Base-by-base conservation (phyloP, 2,888 invertebrate species). In the Leptopilina drosophilae region DNA sequence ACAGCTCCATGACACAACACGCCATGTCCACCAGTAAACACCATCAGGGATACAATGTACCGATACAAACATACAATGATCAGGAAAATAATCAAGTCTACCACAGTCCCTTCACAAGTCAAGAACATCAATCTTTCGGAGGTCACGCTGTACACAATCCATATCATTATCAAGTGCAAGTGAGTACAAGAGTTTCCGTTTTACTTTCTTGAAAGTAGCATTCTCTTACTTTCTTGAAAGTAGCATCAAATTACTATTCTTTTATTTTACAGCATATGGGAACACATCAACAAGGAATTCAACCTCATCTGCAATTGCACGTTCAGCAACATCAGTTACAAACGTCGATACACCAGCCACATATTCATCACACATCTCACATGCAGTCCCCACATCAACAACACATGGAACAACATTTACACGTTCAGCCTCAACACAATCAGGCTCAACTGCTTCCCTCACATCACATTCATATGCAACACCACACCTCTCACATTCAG, bases 401-500 rank as follows among this genome's bases (percentile, higher is more conserved):
- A 14, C 87, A 92, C 91, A 15, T 81, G 20, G 81, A 83, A 9
- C 79, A 84, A 11, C 80, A 80, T 26, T 76, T 82, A 33, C 81
- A 82, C 53, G 40, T 65, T 12, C 77, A 79, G 40, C 20, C 64
- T 1, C 80, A 73, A 62, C 78, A 77, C 49, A 64, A 64, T 73
- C 79, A 73, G n/a, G 33, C 3, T 33, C 73, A 56, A 56, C 8
- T 75, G 62, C 75, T n/a, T 49, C 56, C 93, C 92, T 66, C 93
- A 92, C 85, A 93, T 92, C 87, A 93, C 93, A 93, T 93, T 93
- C 86, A 93, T 20, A 62, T 77, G 93, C 88, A 93, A 93, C 84
- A 89, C 93, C 40, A 93, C 93, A 85, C 93, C 93, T 85, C 93
- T 12, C 93, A 93, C 86, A 93, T 93, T 14, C 93, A 93, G 15